phyloP scores from a whole-genome alignment of 1,140 invertebrate species.

The Cydia strobilella region DNA sequence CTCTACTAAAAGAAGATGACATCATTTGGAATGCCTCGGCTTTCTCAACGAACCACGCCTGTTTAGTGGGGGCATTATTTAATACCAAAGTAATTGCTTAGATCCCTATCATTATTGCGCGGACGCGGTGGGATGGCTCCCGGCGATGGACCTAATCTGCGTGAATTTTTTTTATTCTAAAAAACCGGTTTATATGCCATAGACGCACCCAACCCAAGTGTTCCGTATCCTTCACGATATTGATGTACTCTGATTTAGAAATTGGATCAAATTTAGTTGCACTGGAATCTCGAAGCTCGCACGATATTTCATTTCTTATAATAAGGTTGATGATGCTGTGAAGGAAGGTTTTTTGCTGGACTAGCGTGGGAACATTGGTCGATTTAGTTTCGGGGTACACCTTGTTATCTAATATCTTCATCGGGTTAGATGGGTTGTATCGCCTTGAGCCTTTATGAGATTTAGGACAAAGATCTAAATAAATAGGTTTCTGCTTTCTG shows the following conservation, averaged over 20 bases:
- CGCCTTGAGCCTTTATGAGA: not conserved
- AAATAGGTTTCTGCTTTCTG: not conserved
- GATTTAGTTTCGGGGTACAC: constrained; percentile 45
- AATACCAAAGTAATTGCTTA: constrained; percentile 62
- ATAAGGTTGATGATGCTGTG: not conserved
- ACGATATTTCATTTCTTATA: constrained; percentile 23
- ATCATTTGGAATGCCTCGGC: constrained; percentile 34
- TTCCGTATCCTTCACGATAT: constrained; percentile 4
- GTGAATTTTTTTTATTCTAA: constrained; percentile 43
- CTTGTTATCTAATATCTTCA: constrained; percentile 60
- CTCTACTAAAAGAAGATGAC: constrained; percentile 35
- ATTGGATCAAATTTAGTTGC: not conserved
- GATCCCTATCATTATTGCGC: constrained; percentile 68
- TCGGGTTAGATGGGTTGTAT: constrained; percentile 33
- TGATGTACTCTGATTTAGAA: not conserved
- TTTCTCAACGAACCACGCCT: constrained; percentile 42
- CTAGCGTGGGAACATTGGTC: constrained; percentile 61
- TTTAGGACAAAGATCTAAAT: constrained; percentile 13
- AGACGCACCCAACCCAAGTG: constrained; percentile 26
- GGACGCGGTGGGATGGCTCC: constrained; percentile 57
- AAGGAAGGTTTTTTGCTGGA: constrained; percentile 18
- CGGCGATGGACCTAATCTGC: constrained; percentile 50
- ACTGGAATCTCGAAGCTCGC: not conserved
- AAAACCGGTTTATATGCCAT: not conserved
- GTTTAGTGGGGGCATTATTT: constrained; percentile 48